Evolutionary conservation across 1,140 invertebrate species (phyloP).

Genomic region (Plodia interpunctella): DNA sequence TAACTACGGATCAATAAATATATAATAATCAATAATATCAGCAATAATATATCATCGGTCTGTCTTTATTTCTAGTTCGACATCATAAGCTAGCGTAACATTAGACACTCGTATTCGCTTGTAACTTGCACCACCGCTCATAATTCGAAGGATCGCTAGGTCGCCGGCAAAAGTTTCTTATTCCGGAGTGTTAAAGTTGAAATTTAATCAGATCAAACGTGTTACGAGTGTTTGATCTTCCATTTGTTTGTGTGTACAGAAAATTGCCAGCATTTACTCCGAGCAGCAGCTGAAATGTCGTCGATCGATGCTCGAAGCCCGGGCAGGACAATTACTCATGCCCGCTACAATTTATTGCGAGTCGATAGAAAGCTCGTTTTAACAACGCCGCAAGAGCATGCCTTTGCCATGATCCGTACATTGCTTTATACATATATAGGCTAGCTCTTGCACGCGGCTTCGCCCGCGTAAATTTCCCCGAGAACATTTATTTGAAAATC

Average conservation of each 20-base stretch:
- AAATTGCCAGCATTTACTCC: conserved; percentile 20
- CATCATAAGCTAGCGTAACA: too few relatives aligned
- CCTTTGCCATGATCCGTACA: not conserved
- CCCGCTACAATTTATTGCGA: not conserved
- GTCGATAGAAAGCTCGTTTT: not conserved
- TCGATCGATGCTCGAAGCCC: not conserved
- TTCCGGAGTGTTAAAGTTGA: conserved; percentile 20
- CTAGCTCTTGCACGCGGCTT: too few relatives aligned
- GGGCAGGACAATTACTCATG: not conserved
- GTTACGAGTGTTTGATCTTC: conserved; percentile 36
- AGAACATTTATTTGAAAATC: too few relatives aligned
- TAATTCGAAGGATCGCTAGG: conserved; percentile 12
- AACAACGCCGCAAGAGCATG: not conserved
- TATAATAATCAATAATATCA: too few relatives aligned
- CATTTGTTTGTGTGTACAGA: conserved; percentile 22
- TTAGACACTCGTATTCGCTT: not conserved
- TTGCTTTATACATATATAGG: not conserved
- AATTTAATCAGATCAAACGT: conserved; percentile 11
- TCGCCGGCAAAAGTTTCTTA: conserved; percentile 11
- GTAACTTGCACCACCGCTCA: conserved; percentile 7
- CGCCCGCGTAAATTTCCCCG: too few relatives aligned
- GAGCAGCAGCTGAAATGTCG: conserved; percentile 8
- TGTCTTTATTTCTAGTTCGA: too few relatives aligned
- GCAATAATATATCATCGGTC: too few relatives aligned
- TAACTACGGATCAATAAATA: too few relatives aligned